phyloP scores from a whole-genome alignment of 2,888 invertebrate genomes.

The Eurytoma adleriae region DNA sequence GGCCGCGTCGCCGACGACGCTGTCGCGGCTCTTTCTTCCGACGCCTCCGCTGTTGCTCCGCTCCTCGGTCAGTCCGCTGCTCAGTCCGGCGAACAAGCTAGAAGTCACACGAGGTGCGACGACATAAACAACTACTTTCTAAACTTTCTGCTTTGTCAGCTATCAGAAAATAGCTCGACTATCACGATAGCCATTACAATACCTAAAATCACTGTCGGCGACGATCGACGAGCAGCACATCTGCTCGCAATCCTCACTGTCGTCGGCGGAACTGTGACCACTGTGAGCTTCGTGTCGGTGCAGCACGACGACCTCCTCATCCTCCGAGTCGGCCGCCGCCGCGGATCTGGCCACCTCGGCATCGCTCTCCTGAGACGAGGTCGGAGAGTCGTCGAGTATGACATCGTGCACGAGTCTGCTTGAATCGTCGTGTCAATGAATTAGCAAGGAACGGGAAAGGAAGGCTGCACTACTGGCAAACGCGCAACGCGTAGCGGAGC shows the following conservation, averaged over 20 bases:
- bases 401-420: slow-evolving; percentile 90
- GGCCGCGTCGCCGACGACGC: slow-evolving; percentile 72
- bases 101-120: slow-evolving; percentile 64
- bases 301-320: slow-evolving; percentile 69
- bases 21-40: slow-evolving; percentile 69
- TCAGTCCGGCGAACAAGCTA: slow-evolving; percentile 74
- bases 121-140: slow-evolving; percentile 48
- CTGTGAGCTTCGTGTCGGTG: slow-evolving; percentile 69
- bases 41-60: slow-evolving; percentile 38
- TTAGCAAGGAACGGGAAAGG: too few relatives aligned
- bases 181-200: neutral
- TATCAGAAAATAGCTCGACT: too few relatives aligned
- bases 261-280: slow-evolving; percentile 71
- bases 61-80: slow-evolving; percentile 62
- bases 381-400: slow-evolving; percentile 87
- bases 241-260: slow-evolving; percentile 72
- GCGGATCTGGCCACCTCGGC: slow-evolving; percentile 66
- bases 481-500: too few relatives aligned
- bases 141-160: too few relatives aligned
- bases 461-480: too few relatives aligned
- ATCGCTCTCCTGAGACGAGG: slow-evolving; percentile 82
- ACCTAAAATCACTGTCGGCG: slow-evolving; percentile 74
- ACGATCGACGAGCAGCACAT: slow-evolving; percentile 70
- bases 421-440: neutral
- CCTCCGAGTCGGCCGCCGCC: slow-evolving; percentile 69